Evolutionary conservation across 2,113 vertebrate genomes (phyloP).

Genomic region (Cairina moschata): DNA sequence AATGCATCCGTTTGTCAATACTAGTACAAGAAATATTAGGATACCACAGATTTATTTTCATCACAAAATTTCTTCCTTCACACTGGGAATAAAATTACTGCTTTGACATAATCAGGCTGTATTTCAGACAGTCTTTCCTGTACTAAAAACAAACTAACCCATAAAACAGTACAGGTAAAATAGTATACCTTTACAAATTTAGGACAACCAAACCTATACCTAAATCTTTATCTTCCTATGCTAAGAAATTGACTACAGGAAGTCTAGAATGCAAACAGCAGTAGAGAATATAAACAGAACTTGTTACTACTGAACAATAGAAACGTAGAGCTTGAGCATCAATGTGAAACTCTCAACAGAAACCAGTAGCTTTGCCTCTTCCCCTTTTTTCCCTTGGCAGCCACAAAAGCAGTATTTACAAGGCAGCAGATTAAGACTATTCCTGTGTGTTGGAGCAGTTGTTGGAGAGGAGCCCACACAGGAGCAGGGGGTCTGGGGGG

Average conservation of each 20-base stretch:
- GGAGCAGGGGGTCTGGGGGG: no score
- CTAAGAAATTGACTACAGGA: neutral
- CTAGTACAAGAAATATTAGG: neutral
- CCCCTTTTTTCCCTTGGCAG: neutral
- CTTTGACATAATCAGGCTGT: neutral
- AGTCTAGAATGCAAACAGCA: neutral
- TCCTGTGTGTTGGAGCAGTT: neutral
- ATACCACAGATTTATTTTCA: neutral
- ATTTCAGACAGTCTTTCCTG: neutral
- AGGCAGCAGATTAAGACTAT: neutral
- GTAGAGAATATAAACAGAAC: neutral
- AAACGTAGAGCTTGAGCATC: neutral
- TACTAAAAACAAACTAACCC: neutral
- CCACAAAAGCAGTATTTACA: neutral
- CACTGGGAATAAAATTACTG: neutral
- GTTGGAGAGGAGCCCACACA: neutral
- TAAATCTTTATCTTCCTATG: neutral
- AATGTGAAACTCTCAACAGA: neutral
- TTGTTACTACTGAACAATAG: neutral
- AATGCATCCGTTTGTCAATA: neutral
- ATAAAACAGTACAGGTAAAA: neutral
- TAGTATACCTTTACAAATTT: neutral
- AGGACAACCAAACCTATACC: neutral
- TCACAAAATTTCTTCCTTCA: neutral
- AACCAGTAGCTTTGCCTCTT: neutral